A percentile compares a stretch with the other conserved stretches of the same genome.
Evolutionary conservation across 2,113 vertebrate species (phyloP).

Genomic region (Tragelaphus imberbis): DNA sequence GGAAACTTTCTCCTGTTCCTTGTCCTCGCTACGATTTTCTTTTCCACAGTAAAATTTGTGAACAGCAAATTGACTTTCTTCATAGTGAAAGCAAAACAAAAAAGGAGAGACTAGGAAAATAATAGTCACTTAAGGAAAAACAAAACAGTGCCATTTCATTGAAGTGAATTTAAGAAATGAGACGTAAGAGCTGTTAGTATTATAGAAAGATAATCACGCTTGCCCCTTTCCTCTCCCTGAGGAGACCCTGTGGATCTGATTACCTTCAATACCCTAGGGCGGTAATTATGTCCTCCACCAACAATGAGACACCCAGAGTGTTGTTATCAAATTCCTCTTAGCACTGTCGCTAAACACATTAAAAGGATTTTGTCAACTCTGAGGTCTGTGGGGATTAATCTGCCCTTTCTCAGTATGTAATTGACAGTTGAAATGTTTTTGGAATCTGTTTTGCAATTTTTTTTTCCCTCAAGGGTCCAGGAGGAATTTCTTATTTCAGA

Average conservation of each 20-base stretch:
- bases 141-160: constrained; percentile 62
- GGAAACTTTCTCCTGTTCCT: neutral
- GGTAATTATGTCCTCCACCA: constrained; percentile 77
- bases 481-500: constrained; percentile 53
- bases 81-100: constrained; percentile 24
- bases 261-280: constrained; percentile 73
- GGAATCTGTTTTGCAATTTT: constrained; percentile 62
- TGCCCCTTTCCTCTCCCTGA: constrained; percentile 4
- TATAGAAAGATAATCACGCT: constrained; percentile 74
- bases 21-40: neutral
- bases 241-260: constrained; percentile 68
- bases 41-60: neutral
- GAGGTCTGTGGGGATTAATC: constrained; percentile 71
- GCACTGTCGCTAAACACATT: constrained; percentile 73
- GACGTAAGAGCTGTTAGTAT: constrained; percentile 63
- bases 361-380: constrained; percentile 77
- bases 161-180: constrained; percentile 67
- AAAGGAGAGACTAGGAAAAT: constrained; percentile 21
- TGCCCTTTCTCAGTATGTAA: constrained; percentile 68
- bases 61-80: constrained; percentile 16
- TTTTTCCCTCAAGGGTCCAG: constrained; percentile 16
- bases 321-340: constrained; percentile 74
- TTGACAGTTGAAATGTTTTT: constrained; percentile 67
- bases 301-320: constrained; percentile 67
- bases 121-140: constrained; percentile 54